Base-by-base conservation (phyloP, 2,797 vertebrate species). In the Sparus aurata region DNA sequence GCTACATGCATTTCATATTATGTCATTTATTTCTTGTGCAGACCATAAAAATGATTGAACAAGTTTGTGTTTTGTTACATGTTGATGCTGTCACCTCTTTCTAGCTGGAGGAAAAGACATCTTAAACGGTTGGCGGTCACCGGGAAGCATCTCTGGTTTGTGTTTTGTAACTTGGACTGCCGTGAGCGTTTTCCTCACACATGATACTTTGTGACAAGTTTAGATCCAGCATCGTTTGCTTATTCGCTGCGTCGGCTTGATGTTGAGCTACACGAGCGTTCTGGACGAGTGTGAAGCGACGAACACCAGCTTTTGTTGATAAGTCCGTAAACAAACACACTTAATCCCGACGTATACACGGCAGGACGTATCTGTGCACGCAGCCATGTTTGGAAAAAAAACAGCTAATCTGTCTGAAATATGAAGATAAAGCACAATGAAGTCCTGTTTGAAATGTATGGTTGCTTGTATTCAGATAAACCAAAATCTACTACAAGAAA, bases 301-400 rank as follows among this genome's bases (percentile, higher is more conserved):
- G 11, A 30, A 43, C 43, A 43, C 7, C 16, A 38, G 25, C 53
- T 64, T 20, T n/a, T 50, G n/a, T 70, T 59, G 34, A 27, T 30
- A 1, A 6, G 30, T 70, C 25, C 59, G 25, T 41, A 22, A 11
- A 47, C 11, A 5, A 17, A 47, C 5, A 12, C 20, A 49, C 5
- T 34, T 30, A 63, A 77, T 70, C 61, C 15, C 12, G 30, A 41
- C 30, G 75, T 62, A 63, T 22, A 17, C 46, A 27, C 43, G 49
- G 6, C 43, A 49, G 6, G 50, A 8, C 13, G 12, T 57, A 38
- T 61, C 20, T 30, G 45, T 45, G 12, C 54, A 58, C 38, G 54
- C 43, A 68, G 12, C 1, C 16, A 15, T 13, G 23, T 8, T 64
- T 52, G 69, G 8, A 23, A 30, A 65, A 53, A 11, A 23, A 23